Conservation (phyloP, 2,888 invertebrate species). For the Amphipoea oculea region DNA sequence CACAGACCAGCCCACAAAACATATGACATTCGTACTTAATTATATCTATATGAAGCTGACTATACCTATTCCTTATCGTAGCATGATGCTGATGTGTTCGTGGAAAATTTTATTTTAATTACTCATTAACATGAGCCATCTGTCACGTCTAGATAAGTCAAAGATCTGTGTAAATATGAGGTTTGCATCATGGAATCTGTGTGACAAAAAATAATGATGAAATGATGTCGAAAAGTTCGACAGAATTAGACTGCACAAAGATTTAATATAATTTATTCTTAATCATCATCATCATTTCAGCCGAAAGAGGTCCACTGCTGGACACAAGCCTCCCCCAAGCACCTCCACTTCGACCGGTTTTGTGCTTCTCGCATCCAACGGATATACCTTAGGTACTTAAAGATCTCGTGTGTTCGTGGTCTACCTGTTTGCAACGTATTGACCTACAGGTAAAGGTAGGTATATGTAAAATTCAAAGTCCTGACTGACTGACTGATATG, state of each 20-base stretch:
- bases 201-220: constrained; percentile 45
- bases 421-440: neutral
- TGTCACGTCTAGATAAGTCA: constrained; percentile 42
- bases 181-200: constrained; percentile 8
- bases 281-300: neutral
- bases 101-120: constrained; percentile 80
- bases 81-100: constrained; percentile 36
- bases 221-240: constrained; percentile 26
- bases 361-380: too few species aligned
- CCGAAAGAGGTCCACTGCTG: too few species aligned
- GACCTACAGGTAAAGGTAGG: too few species aligned
- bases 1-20: neutral
- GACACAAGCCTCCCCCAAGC: too few species aligned
- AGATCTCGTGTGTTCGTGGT: neutral
- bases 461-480: too few species aligned
- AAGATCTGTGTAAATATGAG: constrained; percentile 44
- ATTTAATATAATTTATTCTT: neutral
- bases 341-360: too few species aligned
- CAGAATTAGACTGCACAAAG: neutral
- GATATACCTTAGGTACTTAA: neutral
- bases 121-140: constrained; percentile 53
- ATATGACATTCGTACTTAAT: neutral
- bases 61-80: constrained; percentile 48
- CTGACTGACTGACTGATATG: too few species aligned
- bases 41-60: neutral